Conservation (phyloP, 2,797 vertebrate species). For the Falco novaeseelandiae region DNA sequence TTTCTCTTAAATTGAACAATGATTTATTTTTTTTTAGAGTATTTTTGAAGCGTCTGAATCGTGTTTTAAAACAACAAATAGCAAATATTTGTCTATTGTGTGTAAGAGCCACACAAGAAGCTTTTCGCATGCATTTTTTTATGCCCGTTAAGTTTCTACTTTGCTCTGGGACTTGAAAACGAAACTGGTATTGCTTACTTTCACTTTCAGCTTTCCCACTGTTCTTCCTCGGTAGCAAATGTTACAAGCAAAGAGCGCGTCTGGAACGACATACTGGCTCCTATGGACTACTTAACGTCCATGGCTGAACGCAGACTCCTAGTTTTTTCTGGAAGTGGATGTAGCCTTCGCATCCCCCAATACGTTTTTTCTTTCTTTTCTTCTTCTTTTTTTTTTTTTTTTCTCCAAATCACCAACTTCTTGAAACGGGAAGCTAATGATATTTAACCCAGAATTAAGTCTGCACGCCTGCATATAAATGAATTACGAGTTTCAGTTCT, state of each 20-base stretch:
- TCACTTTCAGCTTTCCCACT: conserved; percentile 49
- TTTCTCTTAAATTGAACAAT: background rate
- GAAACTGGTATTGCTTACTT: conserved; percentile 30
- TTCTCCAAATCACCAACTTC: rapidly evolving
- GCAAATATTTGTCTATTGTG: rapidly evolving
- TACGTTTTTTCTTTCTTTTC: too few species aligned
- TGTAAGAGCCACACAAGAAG: background rate
- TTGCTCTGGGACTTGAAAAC: background rate
- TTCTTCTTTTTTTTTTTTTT: rapidly evolving
- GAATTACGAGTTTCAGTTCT: background rate
- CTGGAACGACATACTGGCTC: background rate
- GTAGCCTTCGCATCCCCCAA: background rate
- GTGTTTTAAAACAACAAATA: background rate
- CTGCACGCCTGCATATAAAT: background rate
- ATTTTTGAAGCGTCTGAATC: background rate
- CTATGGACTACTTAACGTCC: background rate
- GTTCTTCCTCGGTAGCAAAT: background rate
- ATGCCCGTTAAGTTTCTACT: background rate
- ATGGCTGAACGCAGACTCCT: rapidly evolving
- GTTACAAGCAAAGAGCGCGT: background rate
- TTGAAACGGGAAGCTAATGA: background rate
- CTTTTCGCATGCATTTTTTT: background rate
- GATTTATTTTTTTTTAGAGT: rapidly evolving
- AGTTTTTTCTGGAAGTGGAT: background rate
- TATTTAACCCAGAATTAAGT: background rate